A percentile compares a stretch with the other conserved stretches of the same genome.
These are phyloP conservation scores for Callipepla squamata DNA, from an alignment of 2,113 vertebrate genomes.

Conservation along the genomic window DNA sequence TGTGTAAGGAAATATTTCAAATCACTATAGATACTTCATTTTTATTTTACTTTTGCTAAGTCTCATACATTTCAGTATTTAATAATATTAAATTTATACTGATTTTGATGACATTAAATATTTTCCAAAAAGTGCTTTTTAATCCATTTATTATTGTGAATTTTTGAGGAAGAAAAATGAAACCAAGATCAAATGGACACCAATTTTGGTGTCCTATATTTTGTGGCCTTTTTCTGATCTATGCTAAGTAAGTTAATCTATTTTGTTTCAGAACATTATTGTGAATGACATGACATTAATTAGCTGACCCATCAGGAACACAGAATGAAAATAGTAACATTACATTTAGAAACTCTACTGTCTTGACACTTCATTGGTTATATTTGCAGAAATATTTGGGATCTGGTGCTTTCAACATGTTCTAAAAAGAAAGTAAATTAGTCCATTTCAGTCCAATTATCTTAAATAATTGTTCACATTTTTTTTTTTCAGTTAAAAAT, in stretches of 20 bases:
- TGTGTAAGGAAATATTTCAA: background rate
- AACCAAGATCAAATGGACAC: background rate
- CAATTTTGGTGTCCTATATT: background rate
- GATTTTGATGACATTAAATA: background rate
- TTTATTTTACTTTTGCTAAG: background rate
- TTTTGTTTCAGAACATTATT: background rate
- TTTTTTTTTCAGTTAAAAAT: background rate
- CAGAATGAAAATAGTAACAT: background rate
- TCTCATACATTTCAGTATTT: background rate
- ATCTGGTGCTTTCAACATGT: background rate
- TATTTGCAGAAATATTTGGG: background rate
- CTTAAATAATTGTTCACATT: conserved; percentile 12
- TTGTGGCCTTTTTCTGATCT: background rate
- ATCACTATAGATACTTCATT: background rate
- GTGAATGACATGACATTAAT: background rate
- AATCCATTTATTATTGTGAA: background rate
- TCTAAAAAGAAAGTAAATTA: background rate
- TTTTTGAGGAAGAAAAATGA: background rate
- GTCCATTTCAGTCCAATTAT: conserved; percentile 5
- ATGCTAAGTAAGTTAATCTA: background rate
- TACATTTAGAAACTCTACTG: background rate
- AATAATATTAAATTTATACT: background rate
- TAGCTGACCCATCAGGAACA: background rate
- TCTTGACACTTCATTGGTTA: background rate
- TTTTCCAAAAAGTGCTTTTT: background rate